phyloP scores from a whole-genome alignment of 2,888 invertebrate genomes.

The Oeneis ivallda region DNA sequence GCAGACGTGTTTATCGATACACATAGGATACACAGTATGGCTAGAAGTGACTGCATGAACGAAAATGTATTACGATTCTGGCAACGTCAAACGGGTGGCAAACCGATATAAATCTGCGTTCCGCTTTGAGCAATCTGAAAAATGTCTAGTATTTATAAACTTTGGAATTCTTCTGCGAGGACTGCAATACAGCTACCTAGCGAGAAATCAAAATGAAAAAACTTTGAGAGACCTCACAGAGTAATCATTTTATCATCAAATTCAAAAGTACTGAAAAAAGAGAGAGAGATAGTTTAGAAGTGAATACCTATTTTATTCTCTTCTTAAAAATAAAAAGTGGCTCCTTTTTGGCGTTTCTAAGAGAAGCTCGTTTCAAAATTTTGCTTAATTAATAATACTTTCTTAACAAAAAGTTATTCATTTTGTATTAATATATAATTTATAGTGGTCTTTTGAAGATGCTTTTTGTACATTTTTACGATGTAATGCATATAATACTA shows the following conservation, averaged over 20 bases:
- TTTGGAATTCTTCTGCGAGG: neutral
- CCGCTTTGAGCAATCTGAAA: constrained; percentile 29
- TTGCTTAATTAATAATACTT: no score
- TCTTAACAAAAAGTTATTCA: no score
- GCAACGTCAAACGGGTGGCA: constrained; percentile 35
- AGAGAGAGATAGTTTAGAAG: neutral
- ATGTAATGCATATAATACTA: no score
- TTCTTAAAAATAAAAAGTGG: no score
- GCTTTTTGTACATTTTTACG: no score
- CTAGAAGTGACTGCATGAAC: constrained; percentile 16
- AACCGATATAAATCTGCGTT: constrained; percentile 30
- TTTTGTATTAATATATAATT: no score
- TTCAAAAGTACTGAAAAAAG: neutral
- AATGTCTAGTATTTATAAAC: constrained; percentile 9
- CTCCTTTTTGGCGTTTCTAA: no score
- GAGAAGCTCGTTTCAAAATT: no score
- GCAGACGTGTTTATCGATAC: neutral
- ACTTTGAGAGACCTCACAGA: neutral
- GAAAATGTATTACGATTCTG: constrained; percentile 34
- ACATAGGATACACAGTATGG: neutral
- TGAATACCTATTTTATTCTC: neutral
- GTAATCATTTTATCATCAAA: neutral
- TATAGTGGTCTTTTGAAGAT: no score
- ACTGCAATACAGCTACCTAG: neutral
- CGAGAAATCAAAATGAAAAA: neutral